Percentiles rank a stretch among this genome's conserved stretches.
phyloP scores from a whole-genome alignment of 1,140 invertebrate genomes.

The Orius laevigatus region DNA sequence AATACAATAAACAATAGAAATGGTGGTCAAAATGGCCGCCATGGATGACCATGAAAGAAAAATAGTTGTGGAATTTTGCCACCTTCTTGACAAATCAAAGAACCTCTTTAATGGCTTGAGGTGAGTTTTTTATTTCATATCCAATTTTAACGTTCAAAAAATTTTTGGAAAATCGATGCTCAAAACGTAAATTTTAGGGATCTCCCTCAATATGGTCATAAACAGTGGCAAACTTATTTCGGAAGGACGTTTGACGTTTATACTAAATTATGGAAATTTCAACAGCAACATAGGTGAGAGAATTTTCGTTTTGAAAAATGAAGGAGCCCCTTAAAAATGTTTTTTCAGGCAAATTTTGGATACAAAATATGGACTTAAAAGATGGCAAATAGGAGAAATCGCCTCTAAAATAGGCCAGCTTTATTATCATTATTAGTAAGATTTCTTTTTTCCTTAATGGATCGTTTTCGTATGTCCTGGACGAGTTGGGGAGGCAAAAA shows the following conservation, averaged over 20 bases:
- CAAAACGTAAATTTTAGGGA: constrained; percentile 42
- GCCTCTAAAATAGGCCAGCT: constrained; percentile 97
- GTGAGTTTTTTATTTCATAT: constrained; percentile 30
- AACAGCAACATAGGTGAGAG: constrained; percentile 78
- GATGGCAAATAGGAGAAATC: constrained; percentile 98
- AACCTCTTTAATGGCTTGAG: constrained; percentile 91
- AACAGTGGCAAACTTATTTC: constrained; percentile 97
- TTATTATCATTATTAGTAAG: constrained; percentile 98
- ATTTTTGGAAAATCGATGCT: too few species aligned
- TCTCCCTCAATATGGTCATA: constrained; percentile 90
- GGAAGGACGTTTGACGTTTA: constrained; percentile 95
- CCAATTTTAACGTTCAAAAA: too few species aligned
- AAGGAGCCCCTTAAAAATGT: constrained; percentile 9
- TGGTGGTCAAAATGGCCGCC: constrained; percentile 48
- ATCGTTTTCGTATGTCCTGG: background rate
- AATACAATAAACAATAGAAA: constrained; percentile 14
- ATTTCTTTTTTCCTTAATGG: constrained; percentile 5
- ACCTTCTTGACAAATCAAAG: constrained; percentile 92
- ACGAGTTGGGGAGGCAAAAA: too few species aligned
- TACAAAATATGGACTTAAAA: constrained; percentile 84
- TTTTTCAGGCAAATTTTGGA: constrained; percentile 60
- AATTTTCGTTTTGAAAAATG: background rate
- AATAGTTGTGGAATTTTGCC: constrained; percentile 91
- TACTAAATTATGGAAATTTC: constrained; percentile 97
- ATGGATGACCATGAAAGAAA: constrained; percentile 80